These are phyloP conservation scores for Incurvaria masculella DNA, from an alignment of 2,888 invertebrate species.

Conservation along the genomic window DNA sequence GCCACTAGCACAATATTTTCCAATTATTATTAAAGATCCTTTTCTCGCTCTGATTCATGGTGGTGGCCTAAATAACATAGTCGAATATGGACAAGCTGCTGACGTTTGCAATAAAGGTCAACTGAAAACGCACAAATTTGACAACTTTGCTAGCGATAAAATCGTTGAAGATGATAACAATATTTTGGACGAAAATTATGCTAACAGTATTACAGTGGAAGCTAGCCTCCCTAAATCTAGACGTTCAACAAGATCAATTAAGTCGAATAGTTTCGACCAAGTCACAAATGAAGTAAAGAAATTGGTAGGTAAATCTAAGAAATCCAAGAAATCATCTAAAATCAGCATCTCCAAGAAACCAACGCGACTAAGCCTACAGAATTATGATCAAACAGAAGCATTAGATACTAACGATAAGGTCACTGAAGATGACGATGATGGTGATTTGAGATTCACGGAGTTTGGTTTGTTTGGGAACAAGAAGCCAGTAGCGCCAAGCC, in stretches of 20 bases:
- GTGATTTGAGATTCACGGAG: constrained; percentile 28
- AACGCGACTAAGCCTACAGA: constrained; percentile 20
- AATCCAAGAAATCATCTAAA: constrained; percentile 1
- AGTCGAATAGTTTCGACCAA: constrained; percentile 23
- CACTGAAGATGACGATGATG: constrained; percentile 24
- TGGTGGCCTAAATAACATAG: constrained; percentile 51
- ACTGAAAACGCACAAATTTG: constrained; percentile 15
- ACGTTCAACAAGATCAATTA: background rate
- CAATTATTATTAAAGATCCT: constrained; percentile 57
- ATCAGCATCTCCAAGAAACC: constrained; percentile 22
- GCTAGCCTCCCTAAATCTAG: background rate
- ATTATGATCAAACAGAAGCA: constrained; percentile 6
- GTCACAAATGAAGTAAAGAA: constrained; percentile 25
- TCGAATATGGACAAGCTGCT: constrained; percentile 58
- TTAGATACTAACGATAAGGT: constrained; percentile 24
- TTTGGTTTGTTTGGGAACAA: constrained; percentile 31
- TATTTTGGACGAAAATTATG: background rate
- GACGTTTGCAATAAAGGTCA: constrained; percentile 42
- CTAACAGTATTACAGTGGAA: background rate
- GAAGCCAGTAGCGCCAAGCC: constrained; percentile 40
- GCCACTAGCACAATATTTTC: constrained; percentile 54
- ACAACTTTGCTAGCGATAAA: background rate
- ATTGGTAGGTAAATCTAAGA: constrained; percentile 18
- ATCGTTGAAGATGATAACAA: background rate
- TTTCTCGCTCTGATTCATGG: constrained; percentile 44